Conservation (phyloP, 2,888 invertebrate species). For the Apocheima hispidaria region DNA sequence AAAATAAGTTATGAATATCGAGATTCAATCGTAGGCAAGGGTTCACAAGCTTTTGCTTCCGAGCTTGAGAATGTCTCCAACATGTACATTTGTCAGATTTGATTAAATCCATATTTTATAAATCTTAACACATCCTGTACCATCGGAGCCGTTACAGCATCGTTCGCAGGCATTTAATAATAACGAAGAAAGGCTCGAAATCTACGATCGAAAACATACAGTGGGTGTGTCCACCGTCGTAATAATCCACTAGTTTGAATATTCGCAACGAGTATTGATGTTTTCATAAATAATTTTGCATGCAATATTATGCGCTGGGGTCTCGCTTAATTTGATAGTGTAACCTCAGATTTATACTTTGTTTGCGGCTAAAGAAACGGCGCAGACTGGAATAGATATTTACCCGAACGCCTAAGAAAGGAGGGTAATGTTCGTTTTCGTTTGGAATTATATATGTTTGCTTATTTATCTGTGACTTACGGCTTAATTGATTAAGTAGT, state of each 20-base stretch:
- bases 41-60: too few species aligned
- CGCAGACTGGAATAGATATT: too few species aligned
- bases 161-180: slow-evolving; percentile 82
- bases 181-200: slow-evolving; percentile 82
- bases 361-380: not conserved
- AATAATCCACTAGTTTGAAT: slow-evolving; percentile 63
- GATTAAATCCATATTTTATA: not conserved
- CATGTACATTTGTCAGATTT: too few species aligned
- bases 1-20: too few species aligned
- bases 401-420: too few species aligned
- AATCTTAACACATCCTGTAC: slow-evolving; percentile 60
- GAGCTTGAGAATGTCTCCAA: too few species aligned
- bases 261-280: slow-evolving; percentile 44
- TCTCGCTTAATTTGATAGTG: slow-evolving; percentile 1
- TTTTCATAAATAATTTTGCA: slow-evolving; percentile 31
- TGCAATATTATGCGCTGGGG: slow-evolving; percentile 8
- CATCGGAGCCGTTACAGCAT: slow-evolving; percentile 66
- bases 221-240: slow-evolving; percentile 69
- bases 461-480: too few species aligned
- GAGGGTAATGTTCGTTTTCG: too few species aligned
- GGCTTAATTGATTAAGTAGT: too few species aligned
- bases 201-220: slow-evolving; percentile 79
- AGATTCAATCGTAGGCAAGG: too few species aligned
- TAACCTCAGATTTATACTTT: not conserved
- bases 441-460: too few species aligned